Percentiles rank a stretch among this genome's conserved stretches.
Evolutionary conservation across 1,140 invertebrate species (phyloP).

Genomic region (Anthonomus grandis): DNA sequence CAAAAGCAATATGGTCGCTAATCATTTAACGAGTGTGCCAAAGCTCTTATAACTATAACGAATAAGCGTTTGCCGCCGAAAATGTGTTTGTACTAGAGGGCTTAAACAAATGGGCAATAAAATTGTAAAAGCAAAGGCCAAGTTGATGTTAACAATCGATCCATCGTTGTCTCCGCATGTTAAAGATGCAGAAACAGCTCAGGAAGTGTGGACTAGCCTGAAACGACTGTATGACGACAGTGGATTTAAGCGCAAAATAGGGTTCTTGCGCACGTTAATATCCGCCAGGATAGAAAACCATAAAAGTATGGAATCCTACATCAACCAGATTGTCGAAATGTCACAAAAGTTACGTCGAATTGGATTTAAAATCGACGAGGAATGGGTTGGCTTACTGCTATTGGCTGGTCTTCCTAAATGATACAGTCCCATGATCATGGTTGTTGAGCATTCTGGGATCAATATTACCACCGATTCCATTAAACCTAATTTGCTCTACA

Average conservation of each 20-base stretch:
- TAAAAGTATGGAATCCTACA: no score
- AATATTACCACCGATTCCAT: conserved; percentile 19
- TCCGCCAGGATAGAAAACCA: not conserved
- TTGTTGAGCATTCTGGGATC: no score
- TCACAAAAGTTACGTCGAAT: no score
- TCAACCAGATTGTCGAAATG: not conserved
- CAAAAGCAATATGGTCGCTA: not conserved
- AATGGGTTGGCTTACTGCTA: not conserved
- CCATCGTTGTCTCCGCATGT: not conserved
- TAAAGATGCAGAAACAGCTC: not conserved
- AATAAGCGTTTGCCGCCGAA: not conserved
- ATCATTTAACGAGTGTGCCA: conserved; percentile 2
- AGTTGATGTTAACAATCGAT: not conserved
- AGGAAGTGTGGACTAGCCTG: no score
- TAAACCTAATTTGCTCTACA: conserved; percentile 23
- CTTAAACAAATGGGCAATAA: not conserved
- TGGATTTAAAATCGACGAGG: no score
- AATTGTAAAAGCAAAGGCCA: not conserved
- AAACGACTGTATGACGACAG: not conserved
- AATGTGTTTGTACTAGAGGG: not conserved
- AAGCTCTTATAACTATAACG: conserved; percentile 3
- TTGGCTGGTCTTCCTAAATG: not conserved
- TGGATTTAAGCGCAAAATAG: not conserved
- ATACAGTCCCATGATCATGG: not conserved
- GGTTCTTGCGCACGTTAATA: not conserved